Percentiles rank a stretch among this genome's conserved stretches.
Conservation (phyloP, 2,113 vertebrate genomes). For the Lutjanus erythropterus region DNA sequence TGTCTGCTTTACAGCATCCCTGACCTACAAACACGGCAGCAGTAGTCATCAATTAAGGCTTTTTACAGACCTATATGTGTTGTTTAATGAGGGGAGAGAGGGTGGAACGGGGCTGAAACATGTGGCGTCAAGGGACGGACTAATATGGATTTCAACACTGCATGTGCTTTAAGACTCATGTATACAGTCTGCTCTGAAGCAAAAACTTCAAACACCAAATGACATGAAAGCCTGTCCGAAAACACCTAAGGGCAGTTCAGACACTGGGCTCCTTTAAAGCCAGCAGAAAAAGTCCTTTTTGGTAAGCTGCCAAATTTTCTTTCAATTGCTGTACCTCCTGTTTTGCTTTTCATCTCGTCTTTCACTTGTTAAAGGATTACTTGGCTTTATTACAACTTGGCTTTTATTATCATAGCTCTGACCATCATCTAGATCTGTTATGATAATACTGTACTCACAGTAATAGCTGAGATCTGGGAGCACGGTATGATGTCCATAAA, state of each 20-base stretch:
- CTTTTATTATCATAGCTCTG: background rate
- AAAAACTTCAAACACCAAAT: constrained; percentile 40
- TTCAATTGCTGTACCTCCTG: constrained; percentile 1
- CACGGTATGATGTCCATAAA: background rate
- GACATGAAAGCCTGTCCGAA: constrained; percentile 46
- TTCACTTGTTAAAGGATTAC: constrained; percentile 10
- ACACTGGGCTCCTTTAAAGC: constrained; percentile 18
- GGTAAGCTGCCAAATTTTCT: constrained; percentile 17
- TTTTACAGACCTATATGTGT: constrained; percentile 70
- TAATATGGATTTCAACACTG: constrained; percentile 31
- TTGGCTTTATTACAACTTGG: background rate
- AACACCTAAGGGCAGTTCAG: constrained; percentile 41
- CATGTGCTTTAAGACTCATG: constrained; percentile 14
- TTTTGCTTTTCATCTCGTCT: background rate
- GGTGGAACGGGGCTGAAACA: constrained; percentile 32
- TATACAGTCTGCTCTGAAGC: constrained; percentile 16
- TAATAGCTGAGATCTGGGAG: background rate
- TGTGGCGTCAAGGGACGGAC: constrained; percentile 24
- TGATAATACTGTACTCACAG: background rate
- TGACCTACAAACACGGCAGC: constrained; percentile 64
- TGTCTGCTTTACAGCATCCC: constrained; percentile 63
- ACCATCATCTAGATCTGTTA: background rate
- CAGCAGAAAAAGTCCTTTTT: constrained; percentile 23
- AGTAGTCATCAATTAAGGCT: constrained; percentile 71
- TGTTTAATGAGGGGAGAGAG: constrained; percentile 57